A percentile compares a stretch with the other conserved stretches of the same genome.
These are phyloP conservation scores for Lepidocyrtoides sp. DNA, from an alignment of 2,888 invertebrate genomes.

Conservation along the genomic window DNA sequence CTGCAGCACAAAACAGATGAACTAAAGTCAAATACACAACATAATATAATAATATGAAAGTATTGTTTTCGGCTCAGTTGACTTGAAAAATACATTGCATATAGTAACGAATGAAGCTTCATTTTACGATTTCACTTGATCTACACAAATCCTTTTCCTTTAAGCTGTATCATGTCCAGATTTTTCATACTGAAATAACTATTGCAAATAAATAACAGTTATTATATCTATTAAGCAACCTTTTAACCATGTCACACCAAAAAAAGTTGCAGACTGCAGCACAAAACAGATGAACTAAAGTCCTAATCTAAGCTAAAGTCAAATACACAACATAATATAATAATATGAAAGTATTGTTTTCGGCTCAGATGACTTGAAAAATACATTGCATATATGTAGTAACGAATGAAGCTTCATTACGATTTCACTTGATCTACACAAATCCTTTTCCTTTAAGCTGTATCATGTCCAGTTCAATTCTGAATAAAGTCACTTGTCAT, in stretches of 20 bases:
- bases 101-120: neutral
- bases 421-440: too few relatives aligned
- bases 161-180: neutral
- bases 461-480: neutral
- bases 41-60: neutral
- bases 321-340: neutral
- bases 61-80: neutral
- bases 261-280: neutral
- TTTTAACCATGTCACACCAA: neutral
- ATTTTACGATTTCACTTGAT: too few relatives aligned
- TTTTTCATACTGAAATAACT: slow-evolving; percentile 61
- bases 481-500: slow-evolving; percentile 43
- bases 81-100: neutral
- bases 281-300: neutral
- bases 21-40: neutral
- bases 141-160: neutral
- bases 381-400: neutral
- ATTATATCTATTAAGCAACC: slow-evolving; percentile 7
- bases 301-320: too few relatives aligned
- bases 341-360: neutral
- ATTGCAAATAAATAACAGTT: neutral
- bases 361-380: neutral
- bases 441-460: neutral
- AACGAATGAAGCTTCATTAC: neutral
- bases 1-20: neutral